Conservation (phyloP, 2,888 invertebrate species). For the Cephus pulcher region DNA sequence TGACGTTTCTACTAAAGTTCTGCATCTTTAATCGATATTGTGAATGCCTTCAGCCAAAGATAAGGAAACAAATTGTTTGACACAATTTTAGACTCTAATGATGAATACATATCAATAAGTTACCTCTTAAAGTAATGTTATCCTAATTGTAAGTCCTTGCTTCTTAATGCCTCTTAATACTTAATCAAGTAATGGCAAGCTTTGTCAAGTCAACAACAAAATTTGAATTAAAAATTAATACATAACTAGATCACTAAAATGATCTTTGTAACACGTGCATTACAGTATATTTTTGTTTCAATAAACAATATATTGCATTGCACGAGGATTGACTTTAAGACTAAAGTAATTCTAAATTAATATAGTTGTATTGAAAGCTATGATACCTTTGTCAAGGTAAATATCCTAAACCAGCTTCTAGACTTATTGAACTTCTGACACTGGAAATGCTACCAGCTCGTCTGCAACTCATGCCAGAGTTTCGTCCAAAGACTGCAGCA, state of each 20-base stretch:
- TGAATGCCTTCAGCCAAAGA: background rate
- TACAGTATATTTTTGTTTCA: too few species aligned
- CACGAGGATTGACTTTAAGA: background rate
- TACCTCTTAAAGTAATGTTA: background rate
- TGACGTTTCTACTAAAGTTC: background rate
- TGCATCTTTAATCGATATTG: background rate
- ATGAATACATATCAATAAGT: background rate
- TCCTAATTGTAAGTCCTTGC: background rate
- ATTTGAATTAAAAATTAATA: background rate
- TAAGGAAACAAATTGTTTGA: background rate
- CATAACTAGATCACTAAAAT: background rate
- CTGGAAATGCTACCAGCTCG: slow-evolving; percentile 58
- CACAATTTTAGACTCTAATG: background rate
- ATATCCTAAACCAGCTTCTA: slow-evolving; percentile 62
- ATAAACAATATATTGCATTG: background rate
- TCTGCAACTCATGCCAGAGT: slow-evolving; percentile 46
- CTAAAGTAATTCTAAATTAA: background rate
- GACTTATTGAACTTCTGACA: slow-evolving; percentile 57
- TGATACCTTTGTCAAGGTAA: slow-evolving; percentile 47
- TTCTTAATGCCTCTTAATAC: background rate
- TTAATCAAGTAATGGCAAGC: background rate
- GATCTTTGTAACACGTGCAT: background rate
- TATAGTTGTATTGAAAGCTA: background rate
- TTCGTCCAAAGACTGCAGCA: slow-evolving; percentile 85
- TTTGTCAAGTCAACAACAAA: background rate